A percentile compares a stretch with the other conserved stretches of the same genome.
These are phyloP conservation scores for Polypterus bichir DNA, from an alignment of 2,113 vertebrate species.

Conservation along the genomic window DNA sequence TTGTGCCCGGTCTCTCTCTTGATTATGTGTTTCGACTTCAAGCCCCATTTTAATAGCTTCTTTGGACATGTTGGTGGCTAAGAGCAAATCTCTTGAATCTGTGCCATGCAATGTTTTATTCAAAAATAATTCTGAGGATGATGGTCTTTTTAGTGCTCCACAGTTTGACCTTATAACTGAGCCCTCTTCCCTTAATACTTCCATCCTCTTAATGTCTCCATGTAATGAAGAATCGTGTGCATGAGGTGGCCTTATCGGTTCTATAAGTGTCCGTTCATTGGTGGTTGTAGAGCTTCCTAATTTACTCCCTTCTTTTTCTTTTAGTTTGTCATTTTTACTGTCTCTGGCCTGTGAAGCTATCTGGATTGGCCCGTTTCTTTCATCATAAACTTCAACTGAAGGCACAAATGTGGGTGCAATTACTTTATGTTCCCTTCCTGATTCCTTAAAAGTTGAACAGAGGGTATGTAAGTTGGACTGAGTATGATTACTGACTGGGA, in stretches of 20 bases:
- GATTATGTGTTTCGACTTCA: conserved; percentile 50
- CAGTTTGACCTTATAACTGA: conserved; percentile 78
- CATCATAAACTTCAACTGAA: conserved; percentile 85
- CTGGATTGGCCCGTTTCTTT: conserved; percentile 78
- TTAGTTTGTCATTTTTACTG: conserved; percentile 51
- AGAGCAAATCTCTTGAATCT: conserved; percentile 54
- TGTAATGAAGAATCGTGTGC: conserved; percentile 55
- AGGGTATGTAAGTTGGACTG: conserved; percentile 56
- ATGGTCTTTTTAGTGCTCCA: conserved; percentile 56
- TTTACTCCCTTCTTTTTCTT: conserved; percentile 46
- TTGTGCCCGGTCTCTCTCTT: conserved; percentile 44
- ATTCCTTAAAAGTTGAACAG: conserved; percentile 59
- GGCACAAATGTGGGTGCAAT: conserved; percentile 88
- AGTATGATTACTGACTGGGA: conserved; percentile 45
- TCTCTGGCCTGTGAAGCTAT: conserved; percentile 84
- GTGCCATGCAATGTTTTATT: conserved; percentile 56
- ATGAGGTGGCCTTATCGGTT: conserved; percentile 43
- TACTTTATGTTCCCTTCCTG: conserved; percentile 76
- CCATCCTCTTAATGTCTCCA: conserved; percentile 47
- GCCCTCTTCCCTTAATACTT: conserved; percentile 65
- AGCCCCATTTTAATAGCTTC: conserved; percentile 56
- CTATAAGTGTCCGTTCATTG: conserved; percentile 44
- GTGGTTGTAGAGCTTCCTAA: conserved; percentile 53
- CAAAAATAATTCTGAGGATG: conserved; percentile 42
- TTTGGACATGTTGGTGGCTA: conserved; percentile 43